Evolutionary conservation across 2,113 vertebrate species (phyloP), one percentile per base, ranked within the genome.

Genomic region (Silurus asotus): DNA sequence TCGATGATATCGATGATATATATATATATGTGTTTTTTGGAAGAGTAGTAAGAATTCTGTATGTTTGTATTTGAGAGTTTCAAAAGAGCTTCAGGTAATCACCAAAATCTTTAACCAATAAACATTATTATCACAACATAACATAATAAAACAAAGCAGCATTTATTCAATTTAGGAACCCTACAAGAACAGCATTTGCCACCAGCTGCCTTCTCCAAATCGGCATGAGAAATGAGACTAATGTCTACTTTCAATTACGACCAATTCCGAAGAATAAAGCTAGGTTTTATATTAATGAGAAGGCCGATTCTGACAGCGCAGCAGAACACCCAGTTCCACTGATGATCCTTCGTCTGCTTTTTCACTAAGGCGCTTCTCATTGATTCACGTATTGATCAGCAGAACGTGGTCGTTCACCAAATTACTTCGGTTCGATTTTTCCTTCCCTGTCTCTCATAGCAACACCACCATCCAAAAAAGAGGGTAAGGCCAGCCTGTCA

Each of bases 361-460:
- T 85, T 85, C 65, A 76, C 88, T 61, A 84, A 87, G 74, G 82
- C 8, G 81, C 86, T 84, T 67, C 74, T 53, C 89, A 88, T 89
- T 86, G 92, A 93, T 88, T 77, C 86, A 89, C 58, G 88, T 90
- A 87, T 80, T 87, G 89, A 91, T 86, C 59, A 87, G 81, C 85
- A 61, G 74, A 74, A 87, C 67, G 84, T n/a, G 83, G 83, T 90
- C 87, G 89, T 90, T 90, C 88, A 87, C 85, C 56, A 91, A 92
- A 90, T 91, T 87, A 88, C 89, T 91, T 91, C 86, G 83, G 56
- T 87, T 88, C 88, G 87, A 82, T 84, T 61, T 85, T 85, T 58
- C 19, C 19, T 69, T 72, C 70, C 19, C 48, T 80, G 90, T 78
- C 23, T 65, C 80, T 77, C 70, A 65, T 76, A 67, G 85, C 80